Base-by-base conservation (phyloP, 2,797 vertebrate genomes). In the Leucoraja ocellata region DNA sequence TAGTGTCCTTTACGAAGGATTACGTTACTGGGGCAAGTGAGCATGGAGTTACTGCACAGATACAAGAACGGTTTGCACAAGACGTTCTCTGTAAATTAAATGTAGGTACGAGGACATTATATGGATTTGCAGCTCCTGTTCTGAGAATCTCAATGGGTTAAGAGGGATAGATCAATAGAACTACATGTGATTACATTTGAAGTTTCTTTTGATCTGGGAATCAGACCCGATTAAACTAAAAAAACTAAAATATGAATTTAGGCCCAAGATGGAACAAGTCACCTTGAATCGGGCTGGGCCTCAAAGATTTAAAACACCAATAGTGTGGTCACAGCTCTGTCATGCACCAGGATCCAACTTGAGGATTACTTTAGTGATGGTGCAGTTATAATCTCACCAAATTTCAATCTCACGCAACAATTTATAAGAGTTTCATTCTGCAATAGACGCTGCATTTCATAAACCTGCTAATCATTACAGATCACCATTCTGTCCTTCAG, bases 1-100 rank as follows among this genome's bases (percentile, higher is more conserved):
- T 93, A 94, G 94, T 93, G 88, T 93, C 2, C 23, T 63, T 93
- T 94, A 94, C 94, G 94, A 95, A 94, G 94, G 93, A 94, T 94
- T 93, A 93, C n/a, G 93, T 94, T 93, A 94, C 58, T 76, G 90
- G 71, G 73, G 71, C 1, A 46, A 0, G 11, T 13, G 71, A 11
- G 25, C 14, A 25, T 23, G 32, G 18, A 39, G 65, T 25, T 39
- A n/a, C 11, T 1, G 32, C 63, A 74, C 39, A 21, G 39, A 73
- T 74, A 46, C 65, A 74, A 0, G 11, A 88, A 7, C 18, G 28
- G n/a, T 65, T 54, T 8, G 36, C 8, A 84, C 61, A 88, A 36
- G 63, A 68, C n/a, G 54, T 54, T 73, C 90, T 92, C 71, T 74
- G 11, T 74, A 54, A 74, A 74, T 65, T 91, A 74, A 54, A 74